Evolutionary conservation across 2,113 vertebrate genomes (phyloP).

Genomic region (Brienomyrus longianalis): DNA sequence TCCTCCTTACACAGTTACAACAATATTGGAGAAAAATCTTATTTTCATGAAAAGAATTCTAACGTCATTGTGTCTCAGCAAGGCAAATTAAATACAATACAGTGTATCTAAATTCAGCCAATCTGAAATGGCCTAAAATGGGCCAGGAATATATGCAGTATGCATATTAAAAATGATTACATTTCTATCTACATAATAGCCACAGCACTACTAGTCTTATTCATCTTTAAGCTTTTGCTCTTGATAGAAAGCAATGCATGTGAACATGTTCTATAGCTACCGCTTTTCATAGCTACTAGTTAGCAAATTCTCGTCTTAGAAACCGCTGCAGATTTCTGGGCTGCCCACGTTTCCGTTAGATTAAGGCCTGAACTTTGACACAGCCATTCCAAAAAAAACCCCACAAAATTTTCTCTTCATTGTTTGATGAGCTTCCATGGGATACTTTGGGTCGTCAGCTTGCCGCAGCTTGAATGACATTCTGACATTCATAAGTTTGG

Average conservation of each 20-base stretch:
- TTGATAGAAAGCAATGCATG: background rate
- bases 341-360: background rate
- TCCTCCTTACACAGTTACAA: background rate
- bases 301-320: background rate
- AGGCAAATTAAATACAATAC: background rate
- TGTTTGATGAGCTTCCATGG: background rate
- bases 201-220: background rate
- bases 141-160: background rate
- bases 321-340: background rate
- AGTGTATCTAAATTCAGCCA: background rate
- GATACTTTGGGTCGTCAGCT: background rate
- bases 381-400: background rate
- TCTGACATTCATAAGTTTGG: background rate
- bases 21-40: background rate
- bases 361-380: background rate
- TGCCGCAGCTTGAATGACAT: background rate
- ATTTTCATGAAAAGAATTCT: background rate
- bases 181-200: background rate
- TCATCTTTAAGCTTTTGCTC: background rate
- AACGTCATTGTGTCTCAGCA: background rate
- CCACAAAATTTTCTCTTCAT: background rate
- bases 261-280: too few species aligned
- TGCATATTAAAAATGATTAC: background rate
- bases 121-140: background rate
- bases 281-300: background rate